Conservation (phyloP, 2,113 vertebrate species). For the Choloepus hoffmanni region DNA sequence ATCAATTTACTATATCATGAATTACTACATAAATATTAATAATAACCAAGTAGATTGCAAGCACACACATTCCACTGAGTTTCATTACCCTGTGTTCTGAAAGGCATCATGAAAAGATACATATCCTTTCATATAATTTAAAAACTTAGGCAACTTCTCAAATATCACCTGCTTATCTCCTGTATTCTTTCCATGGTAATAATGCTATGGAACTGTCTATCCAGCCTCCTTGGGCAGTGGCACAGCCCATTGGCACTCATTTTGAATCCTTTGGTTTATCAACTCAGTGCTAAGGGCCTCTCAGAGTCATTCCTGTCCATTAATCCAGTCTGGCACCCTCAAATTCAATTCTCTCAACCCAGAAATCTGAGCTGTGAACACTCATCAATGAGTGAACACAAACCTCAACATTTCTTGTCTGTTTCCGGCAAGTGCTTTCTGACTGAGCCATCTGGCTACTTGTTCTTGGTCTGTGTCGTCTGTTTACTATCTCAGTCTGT, state of each 20-base stretch:
- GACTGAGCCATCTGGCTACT: neutral
- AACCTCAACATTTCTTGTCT: neutral
- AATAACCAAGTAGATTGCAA: slow-evolving; percentile 27
- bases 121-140: neutral
- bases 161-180: neutral
- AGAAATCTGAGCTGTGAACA: neutral
- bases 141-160: neutral
- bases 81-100: neutral
- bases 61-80: neutral
- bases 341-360: rapidly evolving
- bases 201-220: neutral
- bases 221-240: neutral
- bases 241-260: neutral
- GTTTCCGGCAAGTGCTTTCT: neutral
- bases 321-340: neutral
- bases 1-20: slow-evolving; percentile 18
- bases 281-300: rapidly evolving
- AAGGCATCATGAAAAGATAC: neutral
- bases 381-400: neutral
- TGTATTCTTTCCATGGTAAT: neutral
- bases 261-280: neutral
- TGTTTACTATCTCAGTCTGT: neutral
- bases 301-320: neutral
- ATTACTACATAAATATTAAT: slow-evolving; percentile 69
- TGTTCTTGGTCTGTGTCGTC: neutral